Evolutionary conservation across 2,888 invertebrate species (phyloP), one percentile per base, ranked within the genome.

Genomic region (Cheilosia scutellata): DNA sequence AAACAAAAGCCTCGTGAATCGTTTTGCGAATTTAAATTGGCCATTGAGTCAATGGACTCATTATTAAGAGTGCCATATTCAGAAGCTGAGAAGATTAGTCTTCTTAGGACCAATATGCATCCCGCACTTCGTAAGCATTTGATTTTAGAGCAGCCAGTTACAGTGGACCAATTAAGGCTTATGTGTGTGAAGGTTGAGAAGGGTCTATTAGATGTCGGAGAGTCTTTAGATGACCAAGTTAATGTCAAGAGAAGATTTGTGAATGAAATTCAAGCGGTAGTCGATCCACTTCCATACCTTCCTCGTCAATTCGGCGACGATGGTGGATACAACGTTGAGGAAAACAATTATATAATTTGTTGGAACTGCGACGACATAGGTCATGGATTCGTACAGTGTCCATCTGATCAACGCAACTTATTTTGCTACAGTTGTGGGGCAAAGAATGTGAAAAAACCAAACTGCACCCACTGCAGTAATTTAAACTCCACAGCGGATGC

Each of bases 331-430:
- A 20, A 25, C 20, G 25, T 49, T 0, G 49, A 49, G 5, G 51
- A 51, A 5, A 27, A 29, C 1, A 13, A 29, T 51, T 51, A 27
- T 4, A 13, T 27, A 4, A 51, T 51, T 51, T 51, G 51, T 5
- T 51, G 51, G 51, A 51, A 51, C 13, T 27, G 51, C 51, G 51
- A 51, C 2, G 51, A 51, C 27, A 51, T 51, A 11, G 51, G 51
- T 11, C 51, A 53, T 13, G 5, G 11, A 0, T 53, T 53, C 5
- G 4, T 29, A 4, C 4, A 53, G 3, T 53, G 53, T n/a, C 53
- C 53, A 11, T 5, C 3, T 4, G 5, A 53, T 1, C 29, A 29
- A 29, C 29, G 29, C 5, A 29, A 27, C 5, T 4, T 29, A 1
- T 53, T 51, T 51, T 51, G 51, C 51, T 51, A 27, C 0, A 9